Conservation (phyloP, 2,113 vertebrate genomes). For the Odobenus rosmarus region DNA sequence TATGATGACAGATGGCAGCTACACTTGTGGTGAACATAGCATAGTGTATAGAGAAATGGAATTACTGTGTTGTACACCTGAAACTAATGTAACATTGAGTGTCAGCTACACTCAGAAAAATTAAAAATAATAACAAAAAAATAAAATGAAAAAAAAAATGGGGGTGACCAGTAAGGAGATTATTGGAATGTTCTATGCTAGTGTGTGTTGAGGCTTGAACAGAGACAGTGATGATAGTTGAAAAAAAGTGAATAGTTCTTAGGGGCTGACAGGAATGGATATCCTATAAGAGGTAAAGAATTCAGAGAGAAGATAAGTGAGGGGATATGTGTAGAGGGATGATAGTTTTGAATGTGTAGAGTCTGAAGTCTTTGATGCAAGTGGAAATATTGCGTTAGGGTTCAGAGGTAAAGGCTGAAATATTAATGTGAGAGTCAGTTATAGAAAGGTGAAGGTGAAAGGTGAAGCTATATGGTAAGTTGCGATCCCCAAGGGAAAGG, state of each 20-base stretch:
- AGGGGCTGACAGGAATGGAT: neutral
- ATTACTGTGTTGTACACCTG: neutral
- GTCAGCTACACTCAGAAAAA: neutral
- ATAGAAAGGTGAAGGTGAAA: neutral
- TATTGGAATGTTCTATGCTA: neutral
- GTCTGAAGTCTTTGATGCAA: neutral
- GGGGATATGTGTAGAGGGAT: neutral
- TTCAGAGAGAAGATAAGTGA: conserved; percentile 5
- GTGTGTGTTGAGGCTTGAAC: neutral
- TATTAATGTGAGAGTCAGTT: conserved; percentile 6
- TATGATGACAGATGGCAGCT: neutral
- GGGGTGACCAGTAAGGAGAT: neutral
- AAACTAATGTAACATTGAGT: neutral
- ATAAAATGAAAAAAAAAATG: neutral
- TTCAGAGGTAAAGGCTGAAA: conserved; percentile 13
- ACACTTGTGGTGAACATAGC: neutral
- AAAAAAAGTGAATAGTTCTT: neutral
- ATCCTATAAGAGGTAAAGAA: neutral
- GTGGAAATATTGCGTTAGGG: neutral
- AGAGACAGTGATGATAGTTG: neutral
- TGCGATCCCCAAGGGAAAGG: neutral
- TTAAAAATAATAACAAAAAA: neutral
- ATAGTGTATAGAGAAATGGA: neutral
- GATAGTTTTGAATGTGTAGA: neutral
- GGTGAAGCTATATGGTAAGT: neutral